Evolutionary conservation across 2,113 vertebrate species (phyloP).

Genomic region (Aythya baeri): DNA sequence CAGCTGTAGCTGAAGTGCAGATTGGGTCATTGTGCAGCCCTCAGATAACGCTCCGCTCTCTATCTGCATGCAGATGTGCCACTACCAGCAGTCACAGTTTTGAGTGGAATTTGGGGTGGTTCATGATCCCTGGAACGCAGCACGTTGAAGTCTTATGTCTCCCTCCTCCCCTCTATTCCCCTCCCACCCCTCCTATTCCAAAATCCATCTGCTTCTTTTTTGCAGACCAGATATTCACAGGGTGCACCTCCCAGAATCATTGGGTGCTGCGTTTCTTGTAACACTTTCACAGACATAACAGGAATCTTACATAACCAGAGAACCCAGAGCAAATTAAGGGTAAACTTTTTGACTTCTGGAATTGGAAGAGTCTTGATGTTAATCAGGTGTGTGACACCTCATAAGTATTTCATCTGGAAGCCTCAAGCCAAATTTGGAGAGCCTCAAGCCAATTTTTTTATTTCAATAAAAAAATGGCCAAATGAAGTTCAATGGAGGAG

Average conservation of each 20-base stretch:
- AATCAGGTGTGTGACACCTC: background rate
- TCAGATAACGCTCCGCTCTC: background rate
- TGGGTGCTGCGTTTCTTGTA: rapidly evolving
- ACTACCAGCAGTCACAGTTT: rapidly evolving
- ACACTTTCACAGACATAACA: too few relatives aligned
- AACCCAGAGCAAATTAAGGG: background rate
- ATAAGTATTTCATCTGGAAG: background rate
- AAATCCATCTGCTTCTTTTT: background rate
- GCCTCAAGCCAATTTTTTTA: too few relatives aligned
- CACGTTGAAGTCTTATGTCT: background rate
- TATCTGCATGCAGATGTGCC: rapidly evolving
- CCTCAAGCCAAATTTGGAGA: background rate
- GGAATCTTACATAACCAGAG: background rate
- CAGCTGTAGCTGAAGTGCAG: background rate
- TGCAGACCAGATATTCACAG: background rate
- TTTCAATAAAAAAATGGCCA: background rate
- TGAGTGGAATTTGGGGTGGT: rapidly evolving
- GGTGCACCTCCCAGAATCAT: rapidly evolving
- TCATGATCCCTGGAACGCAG: background rate
- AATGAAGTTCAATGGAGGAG: background rate
- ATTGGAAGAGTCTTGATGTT: background rate
- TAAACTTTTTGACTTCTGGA: background rate
- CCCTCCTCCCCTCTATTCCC: background rate
- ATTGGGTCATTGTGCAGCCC: background rate
- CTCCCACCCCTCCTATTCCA: background rate